Evolutionary conservation across 2,797 vertebrate species (phyloP), one percentile per base, ranked within the genome.

Genomic region (Danio tinwini): DNA sequence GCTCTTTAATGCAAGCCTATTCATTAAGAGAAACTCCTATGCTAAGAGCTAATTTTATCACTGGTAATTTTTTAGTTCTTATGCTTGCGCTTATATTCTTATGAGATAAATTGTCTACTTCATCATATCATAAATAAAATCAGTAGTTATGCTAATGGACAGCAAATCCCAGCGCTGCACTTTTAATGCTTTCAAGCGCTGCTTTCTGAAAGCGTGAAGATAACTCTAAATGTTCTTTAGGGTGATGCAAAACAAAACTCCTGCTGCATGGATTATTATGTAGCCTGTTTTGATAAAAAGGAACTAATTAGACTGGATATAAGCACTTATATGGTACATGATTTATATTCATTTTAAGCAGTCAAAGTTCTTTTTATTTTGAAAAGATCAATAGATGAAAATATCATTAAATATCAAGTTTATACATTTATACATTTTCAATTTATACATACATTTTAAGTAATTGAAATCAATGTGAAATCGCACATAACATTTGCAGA

Each of bases 71-170:
- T 64, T 29, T 72, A 21, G 61, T 29, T 29, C 29, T 29, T 29
- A 29, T 44, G 17, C 65, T 70, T 78, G 19, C 47, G 3, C 68
- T 70, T 63, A 50, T 52, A 50, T 52, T 55, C 45, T 62, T 50
- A 50, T 70, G 65, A 53, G 68, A 78, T 62, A 62, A 78, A 78
- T 78, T 16, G 67, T 71, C 44, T 78, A 29, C 40, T 64, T 55
- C 40, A 55, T 72, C 37, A 39, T 63, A 64, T 64, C 68, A 64
- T 79, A 79, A 79, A 79, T 79, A 79, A 79, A 69, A 61, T 47
- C 19, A 17, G 16, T 72, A 64, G 68, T 79, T 72, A 79, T 64
- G 68, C 77, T 79, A 79, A 79, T 72, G 68, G 68, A 10, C 11
- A 7, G 61, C 39, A 79, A 45, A 64, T 72, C 58, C 39, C 68